These are phyloP conservation scores for Chloroclystis v-ata DNA, from an alignment of 2,888 invertebrate genomes.

Conservation along the genomic window DNA sequence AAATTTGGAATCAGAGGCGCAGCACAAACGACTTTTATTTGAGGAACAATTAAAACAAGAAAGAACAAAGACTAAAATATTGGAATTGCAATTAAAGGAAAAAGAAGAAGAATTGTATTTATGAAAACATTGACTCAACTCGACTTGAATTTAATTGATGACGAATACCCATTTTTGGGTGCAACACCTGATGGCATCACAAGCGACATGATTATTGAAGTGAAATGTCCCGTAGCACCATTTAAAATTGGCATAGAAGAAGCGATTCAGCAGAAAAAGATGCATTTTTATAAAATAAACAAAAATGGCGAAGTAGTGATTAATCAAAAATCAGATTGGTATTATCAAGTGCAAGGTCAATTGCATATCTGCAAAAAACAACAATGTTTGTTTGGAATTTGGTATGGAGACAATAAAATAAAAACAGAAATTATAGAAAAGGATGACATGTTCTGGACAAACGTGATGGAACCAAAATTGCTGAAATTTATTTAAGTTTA, in stretches of 20 bases:
- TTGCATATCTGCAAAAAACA: background rate
- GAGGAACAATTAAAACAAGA: too few species aligned
- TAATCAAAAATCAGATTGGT: background rate
- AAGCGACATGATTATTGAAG: background rate
- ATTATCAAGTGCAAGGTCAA: background rate
- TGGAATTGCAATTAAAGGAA: too few species aligned
- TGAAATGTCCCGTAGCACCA: background rate
- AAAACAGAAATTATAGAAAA: background rate
- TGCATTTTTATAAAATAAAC: background rate
- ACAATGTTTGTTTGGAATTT: background rate
- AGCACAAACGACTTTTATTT: too few species aligned
- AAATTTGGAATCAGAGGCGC: too few species aligned
- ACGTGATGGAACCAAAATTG: background rate
- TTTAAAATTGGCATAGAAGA: background rate
- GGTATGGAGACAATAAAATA: background rate
- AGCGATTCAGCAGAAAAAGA: background rate
- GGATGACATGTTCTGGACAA: background rate
- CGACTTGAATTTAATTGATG: background rate
- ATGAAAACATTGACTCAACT: too few species aligned
- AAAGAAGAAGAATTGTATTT: too few species aligned
- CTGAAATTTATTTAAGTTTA: background rate
- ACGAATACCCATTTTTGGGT: background rate
- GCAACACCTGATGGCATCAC: background rate
- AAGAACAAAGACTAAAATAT: too few species aligned
- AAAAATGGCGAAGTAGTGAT: background rate